Conservation (phyloP, 30 jellyfish, hydroid and myxozoan genomes). For the Cassiopea andromeda region DNA sequence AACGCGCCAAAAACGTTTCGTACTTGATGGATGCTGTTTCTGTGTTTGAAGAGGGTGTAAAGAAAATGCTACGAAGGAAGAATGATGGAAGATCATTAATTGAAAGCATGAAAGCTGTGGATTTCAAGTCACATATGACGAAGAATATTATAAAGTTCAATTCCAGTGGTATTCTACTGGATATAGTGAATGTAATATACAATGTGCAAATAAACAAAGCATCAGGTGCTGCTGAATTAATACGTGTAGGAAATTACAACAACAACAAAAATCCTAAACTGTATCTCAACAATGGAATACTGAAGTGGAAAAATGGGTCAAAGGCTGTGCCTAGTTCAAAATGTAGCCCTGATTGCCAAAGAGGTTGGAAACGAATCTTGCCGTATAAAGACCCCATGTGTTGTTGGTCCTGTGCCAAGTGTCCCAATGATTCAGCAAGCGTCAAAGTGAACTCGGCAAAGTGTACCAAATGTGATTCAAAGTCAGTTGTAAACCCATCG, state of each 20-base stretch:
- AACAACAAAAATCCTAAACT: constrained; percentile 29
- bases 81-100: constrained; percentile 1
- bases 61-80: constrained; percentile 14
- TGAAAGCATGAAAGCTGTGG: constrained; percentile 43
- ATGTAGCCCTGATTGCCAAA: constrained; percentile 77
- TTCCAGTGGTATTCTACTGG: constrained; percentile 38
- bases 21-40: constrained; percentile 81
- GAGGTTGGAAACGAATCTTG: constrained; percentile 64
- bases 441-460: constrained; percentile 71
- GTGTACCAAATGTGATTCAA: constrained; percentile 59
- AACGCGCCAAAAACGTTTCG: constrained; percentile 40
- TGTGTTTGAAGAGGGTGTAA: constrained; percentile 36
- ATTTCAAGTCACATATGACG: constrained; percentile 60
- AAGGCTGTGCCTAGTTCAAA: constrained; percentile 64
- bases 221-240: constrained; percentile 1
- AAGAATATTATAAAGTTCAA: constrained; percentile 41
- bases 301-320: constrained; percentile 83
- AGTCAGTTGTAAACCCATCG: constrained; percentile 71
- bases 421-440: constrained; percentile 78
- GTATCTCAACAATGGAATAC: constrained; percentile 32
- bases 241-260: constrained; percentile 60
- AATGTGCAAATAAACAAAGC: constrained; percentile 59
- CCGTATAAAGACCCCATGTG: constrained; percentile 21
- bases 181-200: constrained; percentile 40
- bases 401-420: constrained; percentile 85